A percentile compares a stretch with the other conserved stretches of the same genome.
Conservation (phyloP, 2,888 invertebrate genomes). For the Operophtera brumata region DNA sequence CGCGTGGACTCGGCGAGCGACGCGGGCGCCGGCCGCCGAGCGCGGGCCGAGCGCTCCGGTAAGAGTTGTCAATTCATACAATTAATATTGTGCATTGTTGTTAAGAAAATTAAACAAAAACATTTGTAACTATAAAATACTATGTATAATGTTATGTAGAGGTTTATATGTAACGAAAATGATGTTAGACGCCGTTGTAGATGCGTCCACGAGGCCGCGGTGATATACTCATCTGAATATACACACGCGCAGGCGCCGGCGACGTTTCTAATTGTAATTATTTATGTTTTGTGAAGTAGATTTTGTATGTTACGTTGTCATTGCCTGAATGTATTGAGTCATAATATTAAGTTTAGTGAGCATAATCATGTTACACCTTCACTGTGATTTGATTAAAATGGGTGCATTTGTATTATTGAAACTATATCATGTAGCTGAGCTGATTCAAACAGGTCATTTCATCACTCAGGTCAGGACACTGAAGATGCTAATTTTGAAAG, state of each 20-base stretch:
- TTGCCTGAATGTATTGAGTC: constrained; percentile 68
- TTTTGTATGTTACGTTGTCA: constrained; percentile 63
- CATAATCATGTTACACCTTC: constrained; percentile 71
- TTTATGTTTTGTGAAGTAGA: constrained; percentile 59
- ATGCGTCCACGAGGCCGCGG: constrained; percentile 38
- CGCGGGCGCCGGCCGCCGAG: constrained; percentile 21
- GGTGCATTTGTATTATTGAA: constrained; percentile 64
- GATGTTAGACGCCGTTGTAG: constrained; percentile 53
- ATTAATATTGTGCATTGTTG: constrained; percentile 76
- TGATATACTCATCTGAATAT: constrained; percentile 37
- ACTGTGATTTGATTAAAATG: constrained; percentile 75
- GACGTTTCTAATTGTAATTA: constrained; percentile 53
- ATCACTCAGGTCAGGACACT: too few species aligned
- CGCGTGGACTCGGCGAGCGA: constrained; percentile 26
- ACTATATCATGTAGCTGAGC: constrained; percentile 35
- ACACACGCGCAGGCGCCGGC: too few species aligned
- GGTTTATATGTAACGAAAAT: constrained; percentile 64
- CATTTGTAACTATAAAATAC: constrained; percentile 70
- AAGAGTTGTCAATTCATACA: constrained; percentile 77
- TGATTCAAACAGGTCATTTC: constrained; percentile 28
- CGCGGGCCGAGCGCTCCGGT: constrained; percentile 39
- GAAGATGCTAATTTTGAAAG: constrained; percentile 27
- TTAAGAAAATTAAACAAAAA: constrained; percentile 61
- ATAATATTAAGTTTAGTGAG: constrained; percentile 75
- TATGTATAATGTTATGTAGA: constrained; percentile 72